Percentiles rank a stretch among this genome's conserved stretches.
phyloP scores from a whole-genome alignment of 2,113 vertebrate genomes.

The Aramus guarauna region DNA sequence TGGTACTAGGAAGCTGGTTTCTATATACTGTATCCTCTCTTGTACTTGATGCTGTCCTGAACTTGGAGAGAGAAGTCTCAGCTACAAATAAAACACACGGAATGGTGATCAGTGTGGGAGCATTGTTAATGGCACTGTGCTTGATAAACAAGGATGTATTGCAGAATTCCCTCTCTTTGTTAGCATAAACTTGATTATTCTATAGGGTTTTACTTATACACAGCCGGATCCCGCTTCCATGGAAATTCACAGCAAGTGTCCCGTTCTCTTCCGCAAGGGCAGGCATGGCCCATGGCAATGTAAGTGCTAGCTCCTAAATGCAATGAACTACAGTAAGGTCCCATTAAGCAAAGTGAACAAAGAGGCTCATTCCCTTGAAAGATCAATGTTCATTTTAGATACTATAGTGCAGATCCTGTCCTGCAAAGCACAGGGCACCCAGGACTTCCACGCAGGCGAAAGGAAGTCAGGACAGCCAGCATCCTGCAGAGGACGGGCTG shows the following conservation, averaged over 20 bases:
- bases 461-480: conserved; percentile 10
- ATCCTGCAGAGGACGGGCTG: background rate
- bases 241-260: background rate
- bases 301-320: background rate
- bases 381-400: background rate
- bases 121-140: background rate
- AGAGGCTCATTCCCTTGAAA: conserved; percentile 1
- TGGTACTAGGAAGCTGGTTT: background rate
- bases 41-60: background rate
- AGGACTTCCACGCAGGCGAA: background rate
- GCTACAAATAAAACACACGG: background rate
- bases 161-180: background rate
- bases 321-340: background rate
- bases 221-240: background rate
- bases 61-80: background rate
- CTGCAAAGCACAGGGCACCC: background rate
- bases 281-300: background rate
- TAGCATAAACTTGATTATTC: background rate
- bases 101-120: background rate
- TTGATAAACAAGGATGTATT: background rate
- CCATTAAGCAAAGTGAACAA: background rate
- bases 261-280: background rate
- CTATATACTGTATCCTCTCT: background rate
- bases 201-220: background rate
- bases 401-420: background rate